Conservation (phyloP, 2,113 vertebrate genomes). For the Sinocyclocheilus maitianheensis region DNA sequence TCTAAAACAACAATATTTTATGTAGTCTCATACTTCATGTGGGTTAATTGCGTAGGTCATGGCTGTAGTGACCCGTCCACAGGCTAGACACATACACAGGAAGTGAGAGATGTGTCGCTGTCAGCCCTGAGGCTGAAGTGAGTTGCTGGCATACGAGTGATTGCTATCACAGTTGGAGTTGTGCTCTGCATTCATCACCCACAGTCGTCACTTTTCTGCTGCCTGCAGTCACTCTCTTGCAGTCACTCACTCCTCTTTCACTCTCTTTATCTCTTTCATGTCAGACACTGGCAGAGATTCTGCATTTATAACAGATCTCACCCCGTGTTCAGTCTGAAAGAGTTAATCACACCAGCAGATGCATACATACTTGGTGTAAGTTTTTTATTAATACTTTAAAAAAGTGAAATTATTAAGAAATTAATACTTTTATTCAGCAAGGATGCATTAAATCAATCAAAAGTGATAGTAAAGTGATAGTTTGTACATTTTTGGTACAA, state of each 20-base stretch:
- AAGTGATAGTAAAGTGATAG: neutral
- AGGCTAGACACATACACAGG: slow-evolving; percentile 6
- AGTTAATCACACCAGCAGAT: neutral
- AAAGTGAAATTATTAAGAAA: neutral
- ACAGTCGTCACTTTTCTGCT: slow-evolving; percentile 22
- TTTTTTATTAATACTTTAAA: too few species aligned
- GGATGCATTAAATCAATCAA: neutral
- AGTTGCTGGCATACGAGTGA: slow-evolving; percentile 20
- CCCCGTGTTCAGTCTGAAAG: neutral
- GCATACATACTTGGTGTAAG: neutral
- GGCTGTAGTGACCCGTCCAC: slow-evolving; percentile 1
- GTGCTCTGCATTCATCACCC: slow-evolving; percentile 24
- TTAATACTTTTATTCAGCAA: neutral
- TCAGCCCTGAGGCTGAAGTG: slow-evolving; percentile 9
- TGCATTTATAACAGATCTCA: neutral
- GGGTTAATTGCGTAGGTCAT: slow-evolving; percentile 38
- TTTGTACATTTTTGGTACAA: neutral
- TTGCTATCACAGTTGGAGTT: slow-evolving; percentile 35
- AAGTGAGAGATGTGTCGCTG: neutral
- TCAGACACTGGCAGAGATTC: neutral
- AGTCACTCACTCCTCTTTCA: slow-evolving; percentile 6
- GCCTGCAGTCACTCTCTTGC: slow-evolving; percentile 6
- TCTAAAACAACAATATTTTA: slow-evolving; percentile 20
- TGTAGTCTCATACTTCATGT: slow-evolving; percentile 33
- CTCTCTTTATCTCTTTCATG: slow-evolving; percentile 8